phyloP scores from a whole-genome alignment of 1,140 invertebrate genomes.

The Anastatus disparis region DNA sequence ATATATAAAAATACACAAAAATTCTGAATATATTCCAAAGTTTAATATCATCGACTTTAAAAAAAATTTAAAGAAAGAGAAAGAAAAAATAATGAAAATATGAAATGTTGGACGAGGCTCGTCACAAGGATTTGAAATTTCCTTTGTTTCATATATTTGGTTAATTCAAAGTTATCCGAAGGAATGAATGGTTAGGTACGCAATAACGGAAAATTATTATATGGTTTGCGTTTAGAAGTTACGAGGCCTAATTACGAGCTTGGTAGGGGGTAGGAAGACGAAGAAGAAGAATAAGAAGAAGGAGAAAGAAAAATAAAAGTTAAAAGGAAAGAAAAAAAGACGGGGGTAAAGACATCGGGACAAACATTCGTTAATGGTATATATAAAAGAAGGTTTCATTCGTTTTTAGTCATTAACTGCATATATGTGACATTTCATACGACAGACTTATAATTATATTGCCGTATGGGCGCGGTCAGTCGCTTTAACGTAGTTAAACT shows the following conservation, averaged over 20 bases:
- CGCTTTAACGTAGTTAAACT: neutral
- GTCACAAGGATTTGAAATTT: no score
- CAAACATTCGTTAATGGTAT: constrained; percentile 16
- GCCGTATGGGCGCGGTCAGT: constrained; percentile 18
- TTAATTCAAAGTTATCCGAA: no score
- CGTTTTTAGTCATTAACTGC: constrained; percentile 20
- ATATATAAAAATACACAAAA: no score
- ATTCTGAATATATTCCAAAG: no score
- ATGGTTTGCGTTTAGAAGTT: constrained; percentile 43
- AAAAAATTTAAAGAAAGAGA: no score
- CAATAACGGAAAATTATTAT: constrained; percentile 48
- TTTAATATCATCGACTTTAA: no score
- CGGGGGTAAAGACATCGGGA: neutral
- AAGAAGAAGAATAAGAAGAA: no score
- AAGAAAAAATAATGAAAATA: no score
- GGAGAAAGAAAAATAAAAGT: no score
- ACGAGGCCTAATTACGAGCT: constrained; percentile 52
- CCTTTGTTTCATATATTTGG: no score
- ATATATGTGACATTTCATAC: constrained; percentile 1
- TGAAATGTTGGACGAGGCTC: no score
- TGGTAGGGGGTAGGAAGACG: constrained; percentile 9
- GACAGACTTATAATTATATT: constrained; percentile 3
- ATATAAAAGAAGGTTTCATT: constrained; percentile 11
- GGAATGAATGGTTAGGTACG: neutral
- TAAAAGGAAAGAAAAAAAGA: neutral